Conservation (phyloP, 2,888 invertebrate species). For the Apotomis betuletana region DNA sequence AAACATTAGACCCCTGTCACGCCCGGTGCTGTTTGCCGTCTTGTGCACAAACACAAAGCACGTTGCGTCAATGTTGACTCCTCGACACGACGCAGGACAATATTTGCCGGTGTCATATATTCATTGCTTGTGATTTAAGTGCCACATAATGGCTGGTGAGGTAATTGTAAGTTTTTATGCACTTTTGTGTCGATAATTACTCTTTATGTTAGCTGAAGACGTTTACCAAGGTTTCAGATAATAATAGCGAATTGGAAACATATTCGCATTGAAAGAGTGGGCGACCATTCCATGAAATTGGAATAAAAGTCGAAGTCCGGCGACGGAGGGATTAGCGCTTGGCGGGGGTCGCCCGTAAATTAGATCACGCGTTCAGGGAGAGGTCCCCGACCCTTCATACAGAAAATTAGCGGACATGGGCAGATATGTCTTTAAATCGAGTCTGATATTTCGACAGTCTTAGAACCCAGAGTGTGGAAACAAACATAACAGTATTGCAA, state of each 20-base stretch:
- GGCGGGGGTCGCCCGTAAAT: constrained; percentile 22
- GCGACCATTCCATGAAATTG: not conserved
- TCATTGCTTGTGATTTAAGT: constrained; percentile 22
- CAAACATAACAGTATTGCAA: too few species aligned
- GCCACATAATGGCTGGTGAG: constrained; percentile 29
- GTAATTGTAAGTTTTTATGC: constrained; percentile 12
- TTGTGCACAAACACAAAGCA: constrained; percentile 47
- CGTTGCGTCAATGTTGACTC: constrained; percentile 53
- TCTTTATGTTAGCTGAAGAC: not conserved
- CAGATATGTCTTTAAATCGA: not conserved
- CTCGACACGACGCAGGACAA: constrained; percentile 16
- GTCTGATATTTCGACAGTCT: not conserved
- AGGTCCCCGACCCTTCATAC: not conserved
- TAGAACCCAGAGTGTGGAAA: too few species aligned
- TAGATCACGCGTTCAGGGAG: constrained; percentile 7
- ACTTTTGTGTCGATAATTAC: not conserved
- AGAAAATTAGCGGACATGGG: constrained; percentile 1
- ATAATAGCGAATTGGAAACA: not conserved
- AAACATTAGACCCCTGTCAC: constrained; percentile 1
- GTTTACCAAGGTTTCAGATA: not conserved
- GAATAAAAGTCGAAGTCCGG: constrained; percentile 2
- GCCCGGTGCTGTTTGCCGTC: constrained; percentile 27
- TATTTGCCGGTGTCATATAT: constrained; percentile 29
- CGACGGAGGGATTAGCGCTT: not conserved
- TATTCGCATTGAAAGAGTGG: not conserved